Evolutionary conservation across 2,888 invertebrate species (phyloP).

Genomic region (Bombylius discolor): DNA sequence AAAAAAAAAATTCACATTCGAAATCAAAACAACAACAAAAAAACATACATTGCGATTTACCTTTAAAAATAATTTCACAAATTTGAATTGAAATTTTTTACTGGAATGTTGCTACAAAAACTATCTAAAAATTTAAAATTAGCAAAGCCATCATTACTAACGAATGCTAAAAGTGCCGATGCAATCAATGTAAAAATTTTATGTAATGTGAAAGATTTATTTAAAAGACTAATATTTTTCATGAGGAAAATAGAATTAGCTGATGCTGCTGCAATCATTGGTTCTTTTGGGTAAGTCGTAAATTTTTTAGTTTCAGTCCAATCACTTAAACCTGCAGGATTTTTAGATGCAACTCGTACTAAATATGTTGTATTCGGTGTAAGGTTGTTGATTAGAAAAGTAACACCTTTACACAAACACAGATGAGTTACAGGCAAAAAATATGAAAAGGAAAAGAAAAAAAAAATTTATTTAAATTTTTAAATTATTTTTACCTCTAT

Average conservation of each 20-base stretch:
- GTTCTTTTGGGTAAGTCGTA: constrained; percentile 30
- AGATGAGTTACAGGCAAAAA: neutral
- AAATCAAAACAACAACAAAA: no score
- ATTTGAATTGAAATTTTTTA: no score
- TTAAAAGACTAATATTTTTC: neutral
- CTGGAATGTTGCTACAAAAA: no score
- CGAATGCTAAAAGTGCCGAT: no score
- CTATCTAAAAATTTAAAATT: no score
- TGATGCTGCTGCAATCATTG: constrained; percentile 19
- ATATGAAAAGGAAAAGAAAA: no score
- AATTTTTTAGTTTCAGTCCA: constrained; percentile 31
- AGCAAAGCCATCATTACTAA: no score
- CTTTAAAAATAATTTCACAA: no score
- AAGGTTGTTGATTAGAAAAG: constrained; percentile 38
- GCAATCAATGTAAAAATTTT: neutral
- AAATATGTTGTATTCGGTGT: constrained; percentile 40
- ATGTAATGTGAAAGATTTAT: neutral
- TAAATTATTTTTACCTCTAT: no score
- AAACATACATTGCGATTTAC: no score
- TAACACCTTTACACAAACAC: constrained; percentile 31
- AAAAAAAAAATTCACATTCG: neutral
- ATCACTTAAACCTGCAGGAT: constrained; percentile 41
- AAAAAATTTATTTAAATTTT: no score
- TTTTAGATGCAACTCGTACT: constrained; percentile 42
- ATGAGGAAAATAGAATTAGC: neutral